Conservation (phyloP, 2,888 invertebrate species). For the Idaea dimidiata region DNA sequence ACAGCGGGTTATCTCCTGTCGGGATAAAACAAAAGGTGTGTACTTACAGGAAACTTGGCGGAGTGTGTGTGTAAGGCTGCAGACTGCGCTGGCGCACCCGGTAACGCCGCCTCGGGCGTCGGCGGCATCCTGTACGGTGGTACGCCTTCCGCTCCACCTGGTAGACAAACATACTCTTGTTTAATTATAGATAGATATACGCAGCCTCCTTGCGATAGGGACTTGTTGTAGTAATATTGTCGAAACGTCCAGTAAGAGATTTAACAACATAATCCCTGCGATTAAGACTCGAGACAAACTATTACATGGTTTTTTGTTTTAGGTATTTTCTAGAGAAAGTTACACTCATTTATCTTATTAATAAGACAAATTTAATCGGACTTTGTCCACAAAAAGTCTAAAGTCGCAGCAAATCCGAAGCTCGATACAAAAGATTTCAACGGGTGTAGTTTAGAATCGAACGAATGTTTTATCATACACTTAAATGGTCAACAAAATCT, state of each 20-base stretch:
- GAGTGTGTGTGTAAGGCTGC: slow-evolving; percentile 86
- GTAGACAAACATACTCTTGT: not conserved
- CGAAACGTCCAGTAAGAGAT: no score
- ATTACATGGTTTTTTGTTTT: no score
- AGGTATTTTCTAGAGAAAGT: no score
- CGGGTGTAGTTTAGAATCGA: not conserved
- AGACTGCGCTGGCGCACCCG: slow-evolving; percentile 76
- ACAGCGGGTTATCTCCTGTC: no score
- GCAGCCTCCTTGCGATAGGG: no score
- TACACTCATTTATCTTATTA: no score
- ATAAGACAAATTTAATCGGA: no score
- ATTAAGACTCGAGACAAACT: no score
- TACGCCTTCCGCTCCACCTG: slow-evolving; percentile 63
- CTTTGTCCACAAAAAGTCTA: no score
- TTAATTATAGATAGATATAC: not conserved
- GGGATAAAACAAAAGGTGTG: not conserved
- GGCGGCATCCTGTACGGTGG: slow-evolving; percentile 86
- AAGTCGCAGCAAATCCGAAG: not conserved
- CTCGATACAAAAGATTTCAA: not conserved
- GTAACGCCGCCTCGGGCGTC: slow-evolving; percentile 81
- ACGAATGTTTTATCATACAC: not conserved
- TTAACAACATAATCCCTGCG: no score
- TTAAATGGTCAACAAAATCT: not conserved
- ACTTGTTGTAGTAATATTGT: no score
- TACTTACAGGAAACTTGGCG: slow-evolving; percentile 88